phyloP scores from a whole-genome alignment of 1,140 invertebrate species.

The Lepidurus packardi region DNA sequence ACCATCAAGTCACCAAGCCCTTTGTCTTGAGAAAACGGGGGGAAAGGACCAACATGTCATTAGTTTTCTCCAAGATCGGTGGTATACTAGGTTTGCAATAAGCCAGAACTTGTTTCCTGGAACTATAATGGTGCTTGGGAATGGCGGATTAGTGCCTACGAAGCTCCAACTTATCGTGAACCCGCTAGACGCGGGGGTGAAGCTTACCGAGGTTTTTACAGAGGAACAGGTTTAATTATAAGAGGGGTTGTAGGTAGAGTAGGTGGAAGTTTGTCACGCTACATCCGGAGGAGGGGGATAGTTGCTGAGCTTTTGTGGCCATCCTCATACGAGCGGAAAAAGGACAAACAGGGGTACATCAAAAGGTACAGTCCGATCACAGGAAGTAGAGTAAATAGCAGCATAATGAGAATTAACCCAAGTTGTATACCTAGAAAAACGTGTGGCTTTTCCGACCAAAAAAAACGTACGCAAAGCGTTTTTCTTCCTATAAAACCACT shows the following conservation, averaged over 20 bases:
- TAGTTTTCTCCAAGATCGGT: no score
- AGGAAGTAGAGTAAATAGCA: neutral
- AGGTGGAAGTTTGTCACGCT: slow-evolving; percentile 8
- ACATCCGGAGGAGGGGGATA: neutral
- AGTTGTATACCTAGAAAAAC: neutral
- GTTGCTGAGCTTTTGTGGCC: neutral
- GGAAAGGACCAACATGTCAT: no score
- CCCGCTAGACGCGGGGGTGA: neutral
- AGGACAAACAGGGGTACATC: neutral
- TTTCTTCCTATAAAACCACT: no score
- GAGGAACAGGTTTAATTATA: neutral
- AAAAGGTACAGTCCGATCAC: slow-evolving; percentile 5
- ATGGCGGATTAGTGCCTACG: neutral
- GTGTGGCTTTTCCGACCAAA: neutral
- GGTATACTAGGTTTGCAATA: no score
- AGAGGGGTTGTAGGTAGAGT: neutral
- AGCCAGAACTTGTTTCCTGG: no score
- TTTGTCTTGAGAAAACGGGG: no score
- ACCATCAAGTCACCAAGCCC: no score
- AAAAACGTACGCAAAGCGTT: no score
- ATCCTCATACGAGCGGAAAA: neutral
- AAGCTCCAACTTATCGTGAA: neutral
- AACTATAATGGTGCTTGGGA: neutral
- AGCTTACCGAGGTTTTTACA: neutral
- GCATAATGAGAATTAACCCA: neutral